Percentiles rank a stretch among this genome's conserved stretches.
These are phyloP conservation scores for Denticeps clupeoides DNA, from an alignment of 2,797 vertebrate species.

Conservation along the genomic window DNA sequence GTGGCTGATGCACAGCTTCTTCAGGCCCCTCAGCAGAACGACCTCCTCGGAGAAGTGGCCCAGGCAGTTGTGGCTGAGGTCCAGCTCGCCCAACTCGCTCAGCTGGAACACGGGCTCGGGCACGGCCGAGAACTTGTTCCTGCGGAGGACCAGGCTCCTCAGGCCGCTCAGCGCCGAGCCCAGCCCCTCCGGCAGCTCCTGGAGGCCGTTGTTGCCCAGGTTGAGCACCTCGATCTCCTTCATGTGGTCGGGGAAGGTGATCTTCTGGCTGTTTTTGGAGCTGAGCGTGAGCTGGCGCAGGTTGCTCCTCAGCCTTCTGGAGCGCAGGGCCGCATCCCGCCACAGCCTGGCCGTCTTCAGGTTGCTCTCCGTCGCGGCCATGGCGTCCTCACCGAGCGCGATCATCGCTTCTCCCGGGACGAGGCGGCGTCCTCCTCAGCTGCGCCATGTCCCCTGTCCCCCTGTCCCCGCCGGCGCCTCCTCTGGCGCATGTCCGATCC, in stretches of 20 bases:
- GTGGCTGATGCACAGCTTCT: slow-evolving; percentile 89
- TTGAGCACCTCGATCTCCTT: slow-evolving; percentile 78
- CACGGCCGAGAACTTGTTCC: slow-evolving; percentile 72
- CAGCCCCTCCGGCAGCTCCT: slow-evolving; percentile 79
- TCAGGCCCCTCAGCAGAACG: slow-evolving; percentile 62
- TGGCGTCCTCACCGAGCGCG: slow-evolving; percentile 56
- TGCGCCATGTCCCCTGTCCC: slow-evolving; percentile 24
- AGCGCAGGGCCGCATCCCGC: slow-evolving; percentile 83
- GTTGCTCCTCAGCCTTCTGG: slow-evolving; percentile 77
- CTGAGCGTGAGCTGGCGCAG: slow-evolving; percentile 69
- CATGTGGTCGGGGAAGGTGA: slow-evolving; percentile 63
- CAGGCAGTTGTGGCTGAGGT: slow-evolving; percentile 87
- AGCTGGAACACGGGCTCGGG: slow-evolving; percentile 73
- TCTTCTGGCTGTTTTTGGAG: slow-evolving; percentile 54
- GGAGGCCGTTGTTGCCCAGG: slow-evolving; percentile 79
- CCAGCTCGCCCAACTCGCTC: slow-evolving; percentile 75
- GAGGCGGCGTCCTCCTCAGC: slow-evolving; percentile 33
- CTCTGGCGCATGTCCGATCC: too few relatives aligned
- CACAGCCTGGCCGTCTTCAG: slow-evolving; percentile 74
- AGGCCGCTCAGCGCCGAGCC: slow-evolving; percentile 67
- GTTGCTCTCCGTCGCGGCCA: slow-evolving; percentile 72
- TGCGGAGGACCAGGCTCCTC: slow-evolving; percentile 74
- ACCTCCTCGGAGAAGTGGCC: slow-evolving; percentile 64
- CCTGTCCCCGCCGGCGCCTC: slow-evolving; percentile 11
- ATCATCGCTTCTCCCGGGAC: slow-evolving; percentile 45